Conservation (phyloP, 2,888 invertebrate genomes). For the Drosophila planitibia region DNA sequence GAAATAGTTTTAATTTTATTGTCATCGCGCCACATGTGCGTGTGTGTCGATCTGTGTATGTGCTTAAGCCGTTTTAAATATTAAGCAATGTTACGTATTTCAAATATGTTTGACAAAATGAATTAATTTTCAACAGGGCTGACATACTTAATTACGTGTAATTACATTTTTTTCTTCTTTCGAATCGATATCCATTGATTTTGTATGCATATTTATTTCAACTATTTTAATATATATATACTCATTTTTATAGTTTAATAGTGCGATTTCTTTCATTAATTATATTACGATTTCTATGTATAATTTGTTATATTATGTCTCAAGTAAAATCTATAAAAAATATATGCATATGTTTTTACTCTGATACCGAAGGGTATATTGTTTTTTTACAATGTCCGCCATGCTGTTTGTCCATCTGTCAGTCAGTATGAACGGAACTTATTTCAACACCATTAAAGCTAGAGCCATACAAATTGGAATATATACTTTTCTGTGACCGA, state of each 20-base stretch:
- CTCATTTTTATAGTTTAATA: too few relatives aligned
- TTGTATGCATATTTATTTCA: slow-evolving; percentile 35
- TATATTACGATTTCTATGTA: slow-evolving; percentile 24
- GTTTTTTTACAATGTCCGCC: too few relatives aligned
- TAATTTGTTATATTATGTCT: slow-evolving; percentile 5
- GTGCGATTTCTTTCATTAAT: not conserved
- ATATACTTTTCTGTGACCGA: too few relatives aligned
- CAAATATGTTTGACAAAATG: slow-evolving; percentile 56
- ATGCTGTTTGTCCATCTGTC: too few relatives aligned
- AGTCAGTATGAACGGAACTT: too few relatives aligned
- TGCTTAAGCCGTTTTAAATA: slow-evolving; percentile 18
- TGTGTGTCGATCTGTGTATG: slow-evolving; percentile 8
- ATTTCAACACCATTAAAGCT: too few relatives aligned
- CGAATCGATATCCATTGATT: slow-evolving; percentile 17
- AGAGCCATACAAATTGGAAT: too few relatives aligned
- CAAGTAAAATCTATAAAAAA: not conserved
- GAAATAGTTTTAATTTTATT: slow-evolving; percentile 64
- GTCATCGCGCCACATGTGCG: slow-evolving; percentile 6
- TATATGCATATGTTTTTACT: too few relatives aligned
- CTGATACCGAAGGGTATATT: too few relatives aligned
- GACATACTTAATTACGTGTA: slow-evolving; percentile 58
- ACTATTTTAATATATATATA: slow-evolving; percentile 30
- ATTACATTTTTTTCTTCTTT: not conserved
- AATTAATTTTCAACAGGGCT: slow-evolving; percentile 65
- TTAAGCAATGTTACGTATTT: slow-evolving; percentile 37